phyloP scores from a whole-genome alignment of 35 echinoderm and acorn worm genomes.

The Hemicentrotus pulcherrimus region DNA sequence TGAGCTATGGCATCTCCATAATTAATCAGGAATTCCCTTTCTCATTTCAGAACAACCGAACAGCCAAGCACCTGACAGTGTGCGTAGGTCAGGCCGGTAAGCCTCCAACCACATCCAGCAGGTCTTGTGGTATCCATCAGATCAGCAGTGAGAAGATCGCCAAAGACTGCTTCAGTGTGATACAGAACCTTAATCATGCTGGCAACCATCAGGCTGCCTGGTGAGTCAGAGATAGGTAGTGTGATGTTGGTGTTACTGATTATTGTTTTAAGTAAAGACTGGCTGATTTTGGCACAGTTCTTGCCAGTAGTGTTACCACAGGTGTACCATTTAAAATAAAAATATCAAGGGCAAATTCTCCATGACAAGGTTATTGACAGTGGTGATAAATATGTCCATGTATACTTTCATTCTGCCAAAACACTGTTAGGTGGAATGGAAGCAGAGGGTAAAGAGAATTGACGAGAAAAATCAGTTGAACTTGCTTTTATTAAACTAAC shows the following conservation, averaged over 20 bases:
- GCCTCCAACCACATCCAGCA: constrained; percentile 46
- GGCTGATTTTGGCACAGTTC: too few species aligned
- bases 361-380: too few species aligned
- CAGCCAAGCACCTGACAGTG: constrained; percentile 69
- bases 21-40: too few species aligned
- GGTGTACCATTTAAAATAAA: too few species aligned
- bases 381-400: too few species aligned
- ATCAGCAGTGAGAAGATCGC: constrained; percentile 59
- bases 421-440: too few species aligned
- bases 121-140: constrained; percentile 68
- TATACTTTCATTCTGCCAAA: too few species aligned
- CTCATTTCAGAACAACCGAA: constrained; percentile 79
- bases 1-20: background rate
- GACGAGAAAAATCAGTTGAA: background rate
- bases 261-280: too few species aligned
- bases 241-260: background rate
- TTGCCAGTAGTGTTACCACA: too few species aligned
- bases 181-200: constrained; percentile 85
- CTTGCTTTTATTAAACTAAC: background rate
- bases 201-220: constrained; percentile 93
- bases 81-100: constrained; percentile 63
- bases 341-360: too few species aligned
- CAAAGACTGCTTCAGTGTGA: constrained; percentile 63
- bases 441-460: too few species aligned
- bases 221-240: constrained; percentile 51